These are phyloP conservation scores for Phocides pigmalion DNA, from an alignment of 1,140 invertebrate genomes.

Conservation along the genomic window DNA sequence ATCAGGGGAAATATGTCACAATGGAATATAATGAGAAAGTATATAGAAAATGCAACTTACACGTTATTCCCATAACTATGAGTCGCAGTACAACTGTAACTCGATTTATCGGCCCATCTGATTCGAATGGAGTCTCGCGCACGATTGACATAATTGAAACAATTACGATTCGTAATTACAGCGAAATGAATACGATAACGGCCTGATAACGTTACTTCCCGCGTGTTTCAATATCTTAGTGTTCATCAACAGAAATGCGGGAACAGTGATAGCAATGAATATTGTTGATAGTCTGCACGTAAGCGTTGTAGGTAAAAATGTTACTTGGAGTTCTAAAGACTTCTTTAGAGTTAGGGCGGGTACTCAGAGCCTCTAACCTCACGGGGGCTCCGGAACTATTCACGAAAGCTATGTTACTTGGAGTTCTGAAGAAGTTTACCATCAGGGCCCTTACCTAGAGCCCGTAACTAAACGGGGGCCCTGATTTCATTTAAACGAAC, in stretches of 20 bases:
- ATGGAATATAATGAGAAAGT: too few species aligned
- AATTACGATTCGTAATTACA: slow-evolving; percentile 39
- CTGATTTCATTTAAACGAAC: too few species aligned
- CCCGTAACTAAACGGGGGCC: too few species aligned
- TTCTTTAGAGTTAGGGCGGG: too few species aligned
- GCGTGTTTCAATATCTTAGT: slow-evolving; percentile 29
- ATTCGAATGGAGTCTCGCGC: slow-evolving; percentile 27
- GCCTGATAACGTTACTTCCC: slow-evolving; percentile 42
- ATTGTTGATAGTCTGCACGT: neutral
- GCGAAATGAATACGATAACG: slow-evolving; percentile 30
- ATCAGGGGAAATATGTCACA: too few species aligned
- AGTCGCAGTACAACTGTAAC: neutral
- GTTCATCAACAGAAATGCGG: slow-evolving; percentile 23
- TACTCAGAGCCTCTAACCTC: too few species aligned
- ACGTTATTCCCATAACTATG: slow-evolving; percentile 20
- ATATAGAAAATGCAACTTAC: neutral
- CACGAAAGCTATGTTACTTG: too few species aligned
- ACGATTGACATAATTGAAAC: slow-evolving; percentile 34
- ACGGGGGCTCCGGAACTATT: too few species aligned
- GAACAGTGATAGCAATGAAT: slow-evolving; percentile 6
- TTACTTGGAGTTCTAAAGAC: neutral
- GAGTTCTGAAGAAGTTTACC: too few species aligned
- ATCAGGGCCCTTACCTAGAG: too few species aligned
- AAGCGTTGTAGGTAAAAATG: too few species aligned
- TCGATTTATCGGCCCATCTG: slow-evolving; percentile 10